A percentile compares a stretch with the other conserved stretches of the same genome.
phyloP scores from a whole-genome alignment of 2,113 vertebrate genomes.

The Psittacula cyanocephala region DNA sequence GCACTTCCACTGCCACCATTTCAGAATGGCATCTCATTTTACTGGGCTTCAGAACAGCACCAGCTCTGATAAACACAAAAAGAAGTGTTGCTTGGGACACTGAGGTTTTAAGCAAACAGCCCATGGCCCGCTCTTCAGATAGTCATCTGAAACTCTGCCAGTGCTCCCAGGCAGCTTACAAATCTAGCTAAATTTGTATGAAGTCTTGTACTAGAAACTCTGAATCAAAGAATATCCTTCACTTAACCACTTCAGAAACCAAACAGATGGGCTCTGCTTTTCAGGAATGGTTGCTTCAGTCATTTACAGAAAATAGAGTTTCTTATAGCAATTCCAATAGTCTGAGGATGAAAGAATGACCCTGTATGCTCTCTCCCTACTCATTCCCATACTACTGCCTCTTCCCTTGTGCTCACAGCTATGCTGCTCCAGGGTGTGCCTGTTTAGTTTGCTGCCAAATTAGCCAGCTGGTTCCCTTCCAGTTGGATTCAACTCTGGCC shows the following conservation, averaged over 20 bases:
- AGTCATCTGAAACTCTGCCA: neutral
- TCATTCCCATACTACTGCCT: neutral
- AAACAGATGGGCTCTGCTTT: neutral
- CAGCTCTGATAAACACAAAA: neutral
- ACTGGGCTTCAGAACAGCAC: neutral
- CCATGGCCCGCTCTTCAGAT: neutral
- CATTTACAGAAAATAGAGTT: neutral
- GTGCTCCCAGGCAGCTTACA: neutral
- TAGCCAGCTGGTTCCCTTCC: conserved; percentile 18
- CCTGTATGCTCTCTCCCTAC: neutral
- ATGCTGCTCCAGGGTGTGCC: neutral
- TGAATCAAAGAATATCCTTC: neutral
- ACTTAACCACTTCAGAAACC: neutral
- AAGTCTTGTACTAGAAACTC: neutral
- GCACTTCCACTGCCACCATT: neutral
- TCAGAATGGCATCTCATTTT: neutral
- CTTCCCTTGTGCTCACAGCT: neutral
- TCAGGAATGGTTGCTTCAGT: neutral
- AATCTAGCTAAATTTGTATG: neutral
- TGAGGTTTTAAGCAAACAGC: neutral
- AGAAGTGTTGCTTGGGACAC: neutral
- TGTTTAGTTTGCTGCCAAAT: neutral
- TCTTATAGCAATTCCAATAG: neutral
- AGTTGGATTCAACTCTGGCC: neutral
- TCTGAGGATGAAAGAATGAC: neutral